phyloP scores from a whole-genome alignment of 1,140 invertebrate species.

The Drosophila serrata region DNA sequence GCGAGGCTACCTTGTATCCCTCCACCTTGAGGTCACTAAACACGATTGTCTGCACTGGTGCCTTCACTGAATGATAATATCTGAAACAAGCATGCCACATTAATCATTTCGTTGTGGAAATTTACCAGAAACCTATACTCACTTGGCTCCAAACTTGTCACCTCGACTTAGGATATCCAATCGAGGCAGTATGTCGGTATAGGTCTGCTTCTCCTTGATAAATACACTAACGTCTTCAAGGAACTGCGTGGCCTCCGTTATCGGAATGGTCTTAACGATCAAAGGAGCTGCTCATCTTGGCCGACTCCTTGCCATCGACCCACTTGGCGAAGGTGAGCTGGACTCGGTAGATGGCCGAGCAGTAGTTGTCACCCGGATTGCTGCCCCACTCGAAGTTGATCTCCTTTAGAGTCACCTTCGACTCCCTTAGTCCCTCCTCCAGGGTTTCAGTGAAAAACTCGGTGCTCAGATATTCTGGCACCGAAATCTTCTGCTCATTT shows the following conservation, averaged over 20 bases:
- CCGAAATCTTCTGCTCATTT: slow-evolving; percentile 63
- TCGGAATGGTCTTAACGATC: slow-evolving; percentile 80
- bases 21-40: slow-evolving; percentile 73
- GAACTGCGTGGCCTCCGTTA: slow-evolving; percentile 66
- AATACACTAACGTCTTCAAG: slow-evolving; percentile 76
- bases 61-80: slow-evolving; percentile 86
- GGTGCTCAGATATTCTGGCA: slow-evolving; percentile 68
- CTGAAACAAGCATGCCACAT: slow-evolving; percentile 23
- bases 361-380: slow-evolving; percentile 80
- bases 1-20: slow-evolving; percentile 69
- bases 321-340: slow-evolving; percentile 54
- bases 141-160: slow-evolving; percentile 72
- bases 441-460: slow-evolving; percentile 70
- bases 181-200: slow-evolving; percentile 70
- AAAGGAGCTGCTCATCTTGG: slow-evolving; percentile 49
- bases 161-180: slow-evolving; percentile 63
- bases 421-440: slow-evolving; percentile 72
- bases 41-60: slow-evolving; percentile 75
- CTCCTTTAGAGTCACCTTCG: slow-evolving; percentile 58
- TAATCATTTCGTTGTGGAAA: neutral
- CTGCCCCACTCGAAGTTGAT: slow-evolving; percentile 78
- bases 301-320: slow-evolving; percentile 29
- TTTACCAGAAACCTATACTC: slow-evolving; percentile 9
- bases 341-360: slow-evolving; percentile 75
- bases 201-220: slow-evolving; percentile 77